Evolutionary conservation across 2,113 vertebrate species (phyloP).

Genomic region (Syngnathus floridae): DNA sequence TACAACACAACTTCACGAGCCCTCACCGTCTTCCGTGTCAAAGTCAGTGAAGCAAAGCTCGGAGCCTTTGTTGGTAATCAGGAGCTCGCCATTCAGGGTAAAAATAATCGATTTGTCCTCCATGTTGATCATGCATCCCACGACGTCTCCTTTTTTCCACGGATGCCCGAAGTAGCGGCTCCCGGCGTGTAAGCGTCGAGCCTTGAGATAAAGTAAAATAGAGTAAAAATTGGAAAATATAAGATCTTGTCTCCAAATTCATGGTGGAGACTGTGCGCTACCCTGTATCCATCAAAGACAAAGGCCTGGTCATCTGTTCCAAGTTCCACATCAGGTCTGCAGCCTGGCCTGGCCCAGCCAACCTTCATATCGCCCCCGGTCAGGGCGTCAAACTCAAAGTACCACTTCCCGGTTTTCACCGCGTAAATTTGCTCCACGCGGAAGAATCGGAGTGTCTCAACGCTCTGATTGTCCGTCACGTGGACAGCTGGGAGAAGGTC

Average conservation of each 20-base stretch:
- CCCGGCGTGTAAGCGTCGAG: conserved; percentile 87
- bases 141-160: conserved; percentile 90
- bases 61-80: conserved; percentile 92
- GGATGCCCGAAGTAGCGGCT: conserved; percentile 87
- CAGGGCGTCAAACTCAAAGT: conserved; percentile 94
- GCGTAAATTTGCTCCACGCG: conserved; percentile 88
- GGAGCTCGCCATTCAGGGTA: conserved; percentile 92
- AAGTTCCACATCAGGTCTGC: conserved; percentile 83
- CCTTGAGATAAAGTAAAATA: conserved; percentile 61
- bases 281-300: conserved; percentile 91
- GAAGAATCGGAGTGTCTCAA: conserved; percentile 92
- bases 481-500: conserved; percentile 69
- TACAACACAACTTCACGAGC: neutral
- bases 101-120: conserved; percentile 97
- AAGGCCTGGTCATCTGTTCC: conserved; percentile 88
- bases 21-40: conserved; percentile 84
- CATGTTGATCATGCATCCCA: conserved; percentile 98
- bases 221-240: too few species aligned
- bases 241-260: neutral
- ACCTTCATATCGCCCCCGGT: conserved; percentile 94
- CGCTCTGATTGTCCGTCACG: conserved; percentile 72
- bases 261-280: conserved; percentile 53
- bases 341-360: conserved; percentile 91
- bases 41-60: conserved; percentile 95
- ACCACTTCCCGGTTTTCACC: conserved; percentile 90